Base-by-base conservation (phyloP, 1,140 invertebrate species). In the Probaryconus sp. region DNA sequence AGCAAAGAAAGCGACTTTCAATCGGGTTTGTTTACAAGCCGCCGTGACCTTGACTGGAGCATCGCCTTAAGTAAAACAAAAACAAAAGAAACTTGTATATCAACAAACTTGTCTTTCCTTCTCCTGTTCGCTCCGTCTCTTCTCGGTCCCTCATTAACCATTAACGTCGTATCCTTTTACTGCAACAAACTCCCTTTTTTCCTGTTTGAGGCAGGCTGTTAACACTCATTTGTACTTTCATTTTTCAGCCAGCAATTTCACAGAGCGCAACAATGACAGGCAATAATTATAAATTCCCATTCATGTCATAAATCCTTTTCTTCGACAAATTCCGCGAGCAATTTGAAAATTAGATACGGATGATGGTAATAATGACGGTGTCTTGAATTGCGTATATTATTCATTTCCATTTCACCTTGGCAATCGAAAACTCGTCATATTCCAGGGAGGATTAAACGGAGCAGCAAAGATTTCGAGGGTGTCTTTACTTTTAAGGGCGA, bases 341-440 rank as follows among this genome's bases (percentile, higher is more conserved):
- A 56, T 55, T 70, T 63, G 17, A n/a, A n/a, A n/a, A n/a, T n/a
- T n/a, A 40, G 30, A 61, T 47, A 30, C 55, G 37, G 67, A 64
- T 64, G 42, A 56, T 37, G 51, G 20, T 48, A 71, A 71, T 71
- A 50, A 70, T 69, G 45, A 31, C 31, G 43, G 28, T 11, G 7
- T 48, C 35, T 17, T 47, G 13, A 26, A 6, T n/a, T 38, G 13
- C 16, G 35, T 87, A 77, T 84, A 83, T 87, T 85, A 87, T 87
- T 87, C 84, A 87, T 85, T 69, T 72, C 67, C 75, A 58, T 70
- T 81, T 79, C 79, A 81, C 77, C 80, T 83, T 78, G 76, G 69
- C 78, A 82, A 85, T 83, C 83, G 82, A 81, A 82, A 83, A 79
- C 82, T 83, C 78, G 70, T 63, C 65, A 60, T 24, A 21, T 9